These are phyloP conservation scores for Gandaritis pyraliata DNA, from an alignment of 2,888 invertebrate species.

Conservation along the genomic window DNA sequence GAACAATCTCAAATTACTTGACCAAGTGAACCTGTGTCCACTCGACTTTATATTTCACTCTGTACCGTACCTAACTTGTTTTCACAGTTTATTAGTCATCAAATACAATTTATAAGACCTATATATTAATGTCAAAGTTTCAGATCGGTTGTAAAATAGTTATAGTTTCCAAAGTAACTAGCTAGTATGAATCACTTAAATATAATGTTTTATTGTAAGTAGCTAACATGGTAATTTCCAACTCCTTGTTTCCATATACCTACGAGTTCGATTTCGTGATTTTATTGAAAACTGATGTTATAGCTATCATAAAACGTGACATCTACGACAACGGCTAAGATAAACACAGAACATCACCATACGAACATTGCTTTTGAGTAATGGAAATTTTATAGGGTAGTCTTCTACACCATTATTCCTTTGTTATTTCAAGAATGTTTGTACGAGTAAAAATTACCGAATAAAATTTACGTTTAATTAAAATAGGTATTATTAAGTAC, in stretches of 20 bases:
- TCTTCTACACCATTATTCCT: slow-evolving; percentile 59
- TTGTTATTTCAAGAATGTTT: slow-evolving; percentile 48
- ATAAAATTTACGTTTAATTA: slow-evolving; percentile 1
- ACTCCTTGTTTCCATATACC: slow-evolving; percentile 63
- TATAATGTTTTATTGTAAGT: slow-evolving; percentile 54
- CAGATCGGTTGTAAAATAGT: slow-evolving; percentile 33
- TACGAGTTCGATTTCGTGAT: slow-evolving; percentile 57
- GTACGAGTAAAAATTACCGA: neutral
- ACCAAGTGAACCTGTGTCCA: slow-evolving; percentile 47
- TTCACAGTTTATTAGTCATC: slow-evolving; percentile 12
- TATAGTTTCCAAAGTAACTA: slow-evolving; percentile 45
- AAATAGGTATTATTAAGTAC: slow-evolving; percentile 3
- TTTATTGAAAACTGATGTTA: slow-evolving; percentile 73
- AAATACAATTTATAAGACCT: slow-evolving; percentile 15
- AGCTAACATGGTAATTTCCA: slow-evolving; percentile 52
- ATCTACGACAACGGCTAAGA: slow-evolving; percentile 58
- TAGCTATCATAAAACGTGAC: slow-evolving; percentile 65
- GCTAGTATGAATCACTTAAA: slow-evolving; percentile 55
- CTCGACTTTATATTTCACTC: slow-evolving; percentile 28
- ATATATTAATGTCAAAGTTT: slow-evolving; percentile 22
- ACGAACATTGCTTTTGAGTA: slow-evolving; percentile 51
- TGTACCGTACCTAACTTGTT: slow-evolving; percentile 1
- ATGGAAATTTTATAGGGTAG: slow-evolving; percentile 66
- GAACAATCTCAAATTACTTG: slow-evolving; percentile 63
- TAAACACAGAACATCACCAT: slow-evolving; percentile 57